Conservation (phyloP, 2,888 invertebrate genomes). For the Acanthosepion pharaonis region DNA sequence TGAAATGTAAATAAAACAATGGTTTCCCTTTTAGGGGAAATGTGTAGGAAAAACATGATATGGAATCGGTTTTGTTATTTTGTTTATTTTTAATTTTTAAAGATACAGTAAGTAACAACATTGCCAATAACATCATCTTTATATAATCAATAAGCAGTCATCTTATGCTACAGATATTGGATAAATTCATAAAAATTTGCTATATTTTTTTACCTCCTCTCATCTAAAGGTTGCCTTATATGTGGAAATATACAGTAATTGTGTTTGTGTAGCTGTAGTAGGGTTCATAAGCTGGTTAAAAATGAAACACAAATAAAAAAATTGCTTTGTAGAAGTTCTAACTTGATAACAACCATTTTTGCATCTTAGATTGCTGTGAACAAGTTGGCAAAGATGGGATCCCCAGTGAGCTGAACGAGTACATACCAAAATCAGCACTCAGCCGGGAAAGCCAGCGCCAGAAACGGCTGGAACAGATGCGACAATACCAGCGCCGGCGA, state of each 20-base stretch:
- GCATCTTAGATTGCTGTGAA: constrained; percentile 41
- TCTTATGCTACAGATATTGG: too few species aligned
- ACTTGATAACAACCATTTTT: neutral
- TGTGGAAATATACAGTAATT: neutral
- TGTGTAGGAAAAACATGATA: too few species aligned
- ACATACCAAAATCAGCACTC: constrained; percentile 4
- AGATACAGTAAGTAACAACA: too few species aligned
- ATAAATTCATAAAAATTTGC: too few species aligned
- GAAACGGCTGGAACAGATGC: constrained; percentile 40
- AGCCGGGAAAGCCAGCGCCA: constrained; percentile 21
- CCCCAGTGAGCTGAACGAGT: neutral
- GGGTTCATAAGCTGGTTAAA: neutral
- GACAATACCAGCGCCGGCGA: neutral
- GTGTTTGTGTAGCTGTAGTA: neutral
- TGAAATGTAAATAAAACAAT: too few species aligned
- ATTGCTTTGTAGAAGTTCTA: neutral
- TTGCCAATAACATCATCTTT: too few species aligned
- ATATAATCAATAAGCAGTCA: too few species aligned
- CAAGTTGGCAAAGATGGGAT: neutral
- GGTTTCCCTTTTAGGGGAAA: too few species aligned
- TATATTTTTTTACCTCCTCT: too few species aligned
- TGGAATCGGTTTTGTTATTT: too few species aligned
- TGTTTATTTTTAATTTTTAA: too few species aligned
- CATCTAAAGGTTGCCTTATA: too few species aligned
- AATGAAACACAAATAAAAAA: neutral